Evolutionary conservation across 2,113 vertebrate species (phyloP).

Genomic region (Phycodurus eques): DNA sequence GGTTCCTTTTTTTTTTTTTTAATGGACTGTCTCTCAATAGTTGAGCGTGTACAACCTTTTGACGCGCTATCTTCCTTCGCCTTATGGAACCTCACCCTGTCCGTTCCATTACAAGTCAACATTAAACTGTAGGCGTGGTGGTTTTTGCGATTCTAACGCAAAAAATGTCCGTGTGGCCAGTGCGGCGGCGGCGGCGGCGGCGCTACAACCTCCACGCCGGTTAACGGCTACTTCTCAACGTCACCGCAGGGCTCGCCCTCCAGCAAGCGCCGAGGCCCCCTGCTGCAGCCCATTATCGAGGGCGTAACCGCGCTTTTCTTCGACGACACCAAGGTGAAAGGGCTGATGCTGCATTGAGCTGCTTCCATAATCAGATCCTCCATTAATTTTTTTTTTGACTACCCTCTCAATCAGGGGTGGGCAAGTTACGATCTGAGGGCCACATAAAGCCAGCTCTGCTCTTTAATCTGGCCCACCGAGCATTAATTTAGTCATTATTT

Average conservation of each 20-base stretch:
- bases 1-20: too few species aligned
- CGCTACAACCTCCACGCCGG: constrained; percentile 16
- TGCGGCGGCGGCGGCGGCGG: not conserved
- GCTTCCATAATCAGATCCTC: constrained; percentile 61
- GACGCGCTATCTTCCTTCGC: too few species aligned
- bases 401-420: not conserved
- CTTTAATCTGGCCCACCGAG: not conserved
- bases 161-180: not conserved
- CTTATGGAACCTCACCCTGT: not conserved
- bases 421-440: not conserved
- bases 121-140: not conserved
- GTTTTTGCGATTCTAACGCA: not conserved
- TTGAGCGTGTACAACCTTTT: too few species aligned
- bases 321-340: constrained; percentile 95
- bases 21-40: too few species aligned
- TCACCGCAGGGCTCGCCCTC: constrained; percentile 95
- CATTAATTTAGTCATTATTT: not conserved
- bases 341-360: constrained; percentile 56
- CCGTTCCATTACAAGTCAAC: not conserved
- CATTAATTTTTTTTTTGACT: not conserved
- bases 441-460: not conserved
- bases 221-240: constrained; percentile 82
- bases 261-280: constrained; percentile 97
- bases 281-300: constrained; percentile 99
- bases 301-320: constrained; percentile 98